Base-by-base conservation (phyloP, 35 echinoderm and acorn worm genomes). In the Ophiothrix spiculata region DNA sequence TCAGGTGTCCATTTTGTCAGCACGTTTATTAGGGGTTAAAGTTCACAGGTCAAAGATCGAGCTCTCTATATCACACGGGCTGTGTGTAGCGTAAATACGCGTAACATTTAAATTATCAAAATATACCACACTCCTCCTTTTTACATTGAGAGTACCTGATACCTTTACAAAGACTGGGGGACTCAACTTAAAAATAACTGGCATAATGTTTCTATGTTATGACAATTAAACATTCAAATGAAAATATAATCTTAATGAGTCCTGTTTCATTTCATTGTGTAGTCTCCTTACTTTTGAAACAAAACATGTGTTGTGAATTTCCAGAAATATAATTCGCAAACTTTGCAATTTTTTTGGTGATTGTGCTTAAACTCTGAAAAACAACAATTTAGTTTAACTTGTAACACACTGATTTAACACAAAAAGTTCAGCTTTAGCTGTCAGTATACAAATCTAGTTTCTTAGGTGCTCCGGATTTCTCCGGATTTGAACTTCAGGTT, bases 121-220 rank as follows among this genome's bases (percentile, higher is more conserved):
- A 69, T 69, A 69, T n/a, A 69, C 60, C 29, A 69, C 60, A 69
- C 60, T 69, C 60, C 60, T 69, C 60, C 60, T 2, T 69, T 28
- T 69, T 69, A 69, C 60, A 69, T 69, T 69, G 60, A 69, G 60
- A 69, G 60, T 69, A 25, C 60, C 60, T 69, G 17, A 69, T 69
- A 19, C 60, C 60, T 69, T 69, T n/a, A 69, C 60, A 69, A 2
- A 69, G 60, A 69, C 60, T 69, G 60, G 60, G 60, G 60, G 60
- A 69, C 60, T 69, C 60, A 69, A 25, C 42, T 49, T 6, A 49
- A 10, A 10, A 49, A 6, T 49, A 49, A 6, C 60, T 69, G 60
- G 4, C 1, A 25, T 69, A 69, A 69, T n/a, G 8, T n/a, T 6
- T n/a, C 29, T n/a, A 69, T 69, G 60, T 54, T 54, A 69, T n/a